Percentiles rank a stretch among this genome's conserved stretches.
Evolutionary conservation across 2,113 vertebrate genomes (phyloP).

Genomic region (Zosterops japonicus): DNA sequence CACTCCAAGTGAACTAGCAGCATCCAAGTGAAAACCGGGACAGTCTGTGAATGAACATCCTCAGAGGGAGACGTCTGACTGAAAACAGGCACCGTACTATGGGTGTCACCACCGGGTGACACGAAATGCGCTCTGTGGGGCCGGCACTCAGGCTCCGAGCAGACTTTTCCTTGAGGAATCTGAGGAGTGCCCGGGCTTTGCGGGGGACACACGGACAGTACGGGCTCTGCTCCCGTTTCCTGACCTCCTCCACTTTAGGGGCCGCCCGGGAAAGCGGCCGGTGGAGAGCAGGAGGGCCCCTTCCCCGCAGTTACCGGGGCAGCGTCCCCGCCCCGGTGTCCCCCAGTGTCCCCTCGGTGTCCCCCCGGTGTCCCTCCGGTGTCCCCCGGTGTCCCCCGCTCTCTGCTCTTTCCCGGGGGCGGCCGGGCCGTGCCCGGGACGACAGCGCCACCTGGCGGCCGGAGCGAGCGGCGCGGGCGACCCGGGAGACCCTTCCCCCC

Average conservation of each 20-base stretch:
- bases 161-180: rapidly evolving
- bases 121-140: rapidly evolving
- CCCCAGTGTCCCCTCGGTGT: too few relatives aligned
- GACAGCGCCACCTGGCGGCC: slow-evolving; percentile 21
- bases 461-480: background rate
- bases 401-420: background rate
- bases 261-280: background rate
- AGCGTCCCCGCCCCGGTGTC: too few relatives aligned
- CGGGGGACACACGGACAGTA: rapidly evolving
- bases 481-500: background rate
- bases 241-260: background rate
- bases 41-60: background rate
- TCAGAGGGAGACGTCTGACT: rapidly evolving
- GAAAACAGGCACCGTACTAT: rapidly evolving
- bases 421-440: background rate
- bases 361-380: background rate
- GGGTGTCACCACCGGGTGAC: background rate
- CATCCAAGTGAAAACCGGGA: background rate
- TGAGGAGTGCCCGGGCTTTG: too few relatives aligned
- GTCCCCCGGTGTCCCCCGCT: too few relatives aligned
- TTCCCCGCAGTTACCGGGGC: background rate
- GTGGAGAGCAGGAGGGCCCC: background rate
- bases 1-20: background rate
- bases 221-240: background rate
- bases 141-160: rapidly evolving